Evolutionary conservation across 2,797 vertebrate genomes (phyloP).

Genomic region (Rhabdophis nuchalis): DNA sequence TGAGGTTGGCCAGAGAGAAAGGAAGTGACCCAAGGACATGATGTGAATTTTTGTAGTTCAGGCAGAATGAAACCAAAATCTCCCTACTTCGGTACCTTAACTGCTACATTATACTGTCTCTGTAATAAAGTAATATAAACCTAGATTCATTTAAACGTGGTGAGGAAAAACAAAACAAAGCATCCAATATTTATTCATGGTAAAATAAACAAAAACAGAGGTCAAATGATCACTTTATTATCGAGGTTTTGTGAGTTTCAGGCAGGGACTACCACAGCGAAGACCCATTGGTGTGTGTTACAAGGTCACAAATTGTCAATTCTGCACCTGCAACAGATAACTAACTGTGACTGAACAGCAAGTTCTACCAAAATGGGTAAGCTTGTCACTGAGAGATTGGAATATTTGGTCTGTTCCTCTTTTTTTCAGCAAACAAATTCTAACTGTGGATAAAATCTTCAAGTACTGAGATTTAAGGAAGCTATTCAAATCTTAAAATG

Average conservation of each 20-base stretch:
- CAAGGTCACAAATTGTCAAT: background rate
- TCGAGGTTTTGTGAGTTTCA: background rate
- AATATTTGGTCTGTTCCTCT: background rate
- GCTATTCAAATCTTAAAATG: background rate
- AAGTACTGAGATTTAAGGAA: background rate
- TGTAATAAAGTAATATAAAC: background rate
- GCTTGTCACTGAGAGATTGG: background rate
- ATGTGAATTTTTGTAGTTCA: background rate
- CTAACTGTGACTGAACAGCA: background rate
- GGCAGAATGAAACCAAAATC: background rate
- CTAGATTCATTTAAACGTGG: background rate
- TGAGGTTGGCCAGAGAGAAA: background rate
- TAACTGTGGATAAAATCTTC: background rate
- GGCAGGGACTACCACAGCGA: background rate
- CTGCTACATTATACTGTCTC: background rate
- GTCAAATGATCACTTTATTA: background rate
- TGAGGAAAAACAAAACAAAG: background rate
- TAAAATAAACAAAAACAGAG: background rate
- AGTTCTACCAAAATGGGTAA: background rate
- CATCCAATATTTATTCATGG: background rate
- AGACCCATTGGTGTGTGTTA: background rate
- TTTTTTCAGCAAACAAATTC: background rate
- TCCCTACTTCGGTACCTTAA: background rate
- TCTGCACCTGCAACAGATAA: background rate
- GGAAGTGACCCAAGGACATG: background rate